Evolutionary conservation across 2,797 vertebrate genomes (phyloP).

Genomic region (Artibeus jamaicensis): DNA sequence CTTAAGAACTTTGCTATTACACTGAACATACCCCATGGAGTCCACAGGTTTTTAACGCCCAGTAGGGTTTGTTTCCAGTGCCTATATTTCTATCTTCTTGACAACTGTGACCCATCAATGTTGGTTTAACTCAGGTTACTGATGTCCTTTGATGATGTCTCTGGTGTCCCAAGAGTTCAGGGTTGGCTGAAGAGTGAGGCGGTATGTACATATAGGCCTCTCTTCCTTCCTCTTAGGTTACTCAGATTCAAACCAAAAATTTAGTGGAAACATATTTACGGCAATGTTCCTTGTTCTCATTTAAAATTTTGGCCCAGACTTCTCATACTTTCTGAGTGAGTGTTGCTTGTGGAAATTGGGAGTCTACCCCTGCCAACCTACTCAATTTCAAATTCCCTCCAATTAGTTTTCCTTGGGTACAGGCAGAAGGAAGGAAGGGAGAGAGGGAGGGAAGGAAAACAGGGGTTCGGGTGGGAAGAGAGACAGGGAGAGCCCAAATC

Average conservation of each 20-base stretch:
- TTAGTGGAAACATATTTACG: background rate
- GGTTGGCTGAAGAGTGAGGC: background rate
- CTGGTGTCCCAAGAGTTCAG: background rate
- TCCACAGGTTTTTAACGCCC: background rate
- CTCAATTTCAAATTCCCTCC: conserved; percentile 52
- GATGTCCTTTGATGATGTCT: background rate
- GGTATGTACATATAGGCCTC: background rate
- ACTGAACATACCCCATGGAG: background rate
- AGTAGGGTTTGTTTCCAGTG: background rate
- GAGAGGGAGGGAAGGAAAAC: background rate
- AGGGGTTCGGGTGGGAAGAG: background rate
- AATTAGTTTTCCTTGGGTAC: background rate
- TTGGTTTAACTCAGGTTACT: background rate
- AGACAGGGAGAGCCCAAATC: conserved; percentile 49
- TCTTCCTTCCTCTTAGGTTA: conserved; percentile 34
- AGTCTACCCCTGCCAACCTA: background rate
- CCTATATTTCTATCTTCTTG: conserved; percentile 2
- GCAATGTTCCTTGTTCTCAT: background rate
- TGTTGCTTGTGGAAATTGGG: conserved; percentile 4
- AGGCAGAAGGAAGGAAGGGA: background rate
- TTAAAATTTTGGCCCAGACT: conserved; percentile 35
- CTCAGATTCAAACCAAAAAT: background rate
- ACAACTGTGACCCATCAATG: background rate
- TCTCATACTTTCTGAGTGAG: background rate
- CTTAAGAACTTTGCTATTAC: background rate